Percentiles rank a stretch among this genome's conserved stretches.
These are phyloP conservation scores for Athalia rosae DNA, from an alignment of 2,888 invertebrate genomes.

Conservation along the genomic window DNA sequence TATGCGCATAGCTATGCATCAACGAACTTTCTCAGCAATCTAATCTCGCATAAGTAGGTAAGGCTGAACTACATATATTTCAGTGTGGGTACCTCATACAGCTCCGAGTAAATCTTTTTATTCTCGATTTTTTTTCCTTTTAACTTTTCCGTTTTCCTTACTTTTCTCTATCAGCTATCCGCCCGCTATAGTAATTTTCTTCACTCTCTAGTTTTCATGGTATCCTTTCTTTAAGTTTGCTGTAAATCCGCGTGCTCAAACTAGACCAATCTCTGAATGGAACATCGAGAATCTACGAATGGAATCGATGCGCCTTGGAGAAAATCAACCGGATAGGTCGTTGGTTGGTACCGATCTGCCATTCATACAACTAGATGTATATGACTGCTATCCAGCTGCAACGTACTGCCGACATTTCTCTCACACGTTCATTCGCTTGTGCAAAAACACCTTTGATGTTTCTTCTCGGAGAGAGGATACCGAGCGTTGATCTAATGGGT, in stretches of 20 bases:
- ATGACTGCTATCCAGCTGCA: no score
- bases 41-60: constrained; percentile 46
- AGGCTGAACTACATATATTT: constrained; percentile 29
- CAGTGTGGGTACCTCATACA: background rate
- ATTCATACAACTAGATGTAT: background rate
- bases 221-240: background rate
- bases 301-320: background rate
- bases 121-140: constrained; percentile 10
- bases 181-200: background rate
- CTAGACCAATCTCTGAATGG: constrained; percentile 49
- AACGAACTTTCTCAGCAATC: constrained; percentile 37
- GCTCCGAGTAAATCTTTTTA: constrained; percentile 24
- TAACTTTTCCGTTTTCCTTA: constrained; percentile 17
- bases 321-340: constrained; percentile 17
- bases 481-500: constrained; percentile 59
- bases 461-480: constrained; percentile 50
- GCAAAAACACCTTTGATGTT: constrained; percentile 60
- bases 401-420: constrained; percentile 12
- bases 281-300: constrained; percentile 52
- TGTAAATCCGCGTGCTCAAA: constrained; percentile 14
- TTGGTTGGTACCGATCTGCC: background rate
- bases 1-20: constrained; percentile 43
- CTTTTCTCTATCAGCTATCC: background rate
- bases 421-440: constrained; percentile 28
- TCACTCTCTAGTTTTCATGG: no score